Evolutionary conservation across 2,113 vertebrate species (phyloP), one percentile per base, ranked within the genome.

Genomic region (Onychostoma macrolepis): DNA sequence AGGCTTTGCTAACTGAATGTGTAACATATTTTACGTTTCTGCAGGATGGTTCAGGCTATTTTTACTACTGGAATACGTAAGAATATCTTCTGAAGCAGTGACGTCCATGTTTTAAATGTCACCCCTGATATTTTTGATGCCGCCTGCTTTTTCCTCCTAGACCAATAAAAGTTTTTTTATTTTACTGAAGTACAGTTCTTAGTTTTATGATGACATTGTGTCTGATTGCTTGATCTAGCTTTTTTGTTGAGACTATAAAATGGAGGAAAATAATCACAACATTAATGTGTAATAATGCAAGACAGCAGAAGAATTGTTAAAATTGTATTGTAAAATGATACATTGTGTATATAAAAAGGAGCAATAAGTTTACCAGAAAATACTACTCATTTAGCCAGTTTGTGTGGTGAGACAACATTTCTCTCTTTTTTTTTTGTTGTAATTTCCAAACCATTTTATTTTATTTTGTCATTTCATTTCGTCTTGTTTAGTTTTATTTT

Each of bases 161-260:
- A 80, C 77, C 30, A 58, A 13, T 56, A 11, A 36, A 58, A 58
- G 56, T 26, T 65, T 0, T 67, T 82, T 82, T 65, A 0, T 67
- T 82, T 82, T 67, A 67, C 56, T 63, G 78, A 26, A n/a, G 80
- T 28, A 30, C 36, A 63, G 7, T 81, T 45, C 19, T 43, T 63
- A 5, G 12, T 11, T 63, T 76, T 48, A 48, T 45, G 41, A 45
- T 28, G 72, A 26, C 41, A 76, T 45, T 45, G 72, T 76, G 41
- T 45, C n/a, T 76, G 41, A 17, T 75, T n/a, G 9, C 33, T 72
- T 38, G 8, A 36, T 72, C 33, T 21, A 72, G 0, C 69, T 65
- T 11, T 71, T 36, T 71, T 4, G 4, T 19, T 53, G 17, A 38
- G 33, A 71, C 24, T 26, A n/a, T 43, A 43, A 26, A 75, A 75